Conservation (phyloP, 2,113 vertebrate genomes). For the Ceuthmochares aereus region DNA sequence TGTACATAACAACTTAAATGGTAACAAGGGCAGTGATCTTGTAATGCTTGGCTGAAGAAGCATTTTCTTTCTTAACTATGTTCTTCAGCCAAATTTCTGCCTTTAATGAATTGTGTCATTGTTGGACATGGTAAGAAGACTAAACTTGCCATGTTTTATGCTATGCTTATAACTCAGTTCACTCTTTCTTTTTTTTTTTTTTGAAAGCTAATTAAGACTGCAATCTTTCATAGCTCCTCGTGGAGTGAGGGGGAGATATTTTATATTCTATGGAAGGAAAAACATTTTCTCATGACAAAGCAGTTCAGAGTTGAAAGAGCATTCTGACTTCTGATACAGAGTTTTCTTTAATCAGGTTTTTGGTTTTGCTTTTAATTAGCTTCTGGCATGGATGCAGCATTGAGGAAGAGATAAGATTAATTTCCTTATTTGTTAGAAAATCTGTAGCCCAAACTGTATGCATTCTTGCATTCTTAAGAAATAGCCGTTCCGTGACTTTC, state of each 20-base stretch:
- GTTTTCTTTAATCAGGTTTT: not conserved
- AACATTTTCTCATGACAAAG: not conserved
- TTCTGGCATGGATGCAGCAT: not conserved
- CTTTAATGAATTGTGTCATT: not conserved
- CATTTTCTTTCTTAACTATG: not conserved
- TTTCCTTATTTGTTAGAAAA: not conserved
- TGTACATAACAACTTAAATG: not conserved
- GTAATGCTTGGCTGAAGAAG: not conserved
- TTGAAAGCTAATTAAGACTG: not conserved
- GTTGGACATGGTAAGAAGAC: not conserved
- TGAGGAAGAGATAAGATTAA: not conserved
- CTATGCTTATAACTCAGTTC: not conserved
- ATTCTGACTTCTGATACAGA: not conserved
- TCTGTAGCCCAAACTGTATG: not conserved
- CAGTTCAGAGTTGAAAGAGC: not conserved
- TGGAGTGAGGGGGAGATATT: not conserved
- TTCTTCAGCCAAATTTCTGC: conserved; percentile 19
- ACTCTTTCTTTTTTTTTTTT: not conserved
- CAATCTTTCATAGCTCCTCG: not conserved
- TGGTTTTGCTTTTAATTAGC: not conserved
- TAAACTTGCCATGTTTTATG: not conserved
- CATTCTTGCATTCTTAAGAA: not conserved
- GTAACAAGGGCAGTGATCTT: not conserved
- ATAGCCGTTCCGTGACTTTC: not conserved
- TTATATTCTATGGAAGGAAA: not conserved